These are phyloP conservation scores for Stigmatopora nigra DNA, from an alignment of 2,113 vertebrate genomes.

Conservation along the genomic window DNA sequence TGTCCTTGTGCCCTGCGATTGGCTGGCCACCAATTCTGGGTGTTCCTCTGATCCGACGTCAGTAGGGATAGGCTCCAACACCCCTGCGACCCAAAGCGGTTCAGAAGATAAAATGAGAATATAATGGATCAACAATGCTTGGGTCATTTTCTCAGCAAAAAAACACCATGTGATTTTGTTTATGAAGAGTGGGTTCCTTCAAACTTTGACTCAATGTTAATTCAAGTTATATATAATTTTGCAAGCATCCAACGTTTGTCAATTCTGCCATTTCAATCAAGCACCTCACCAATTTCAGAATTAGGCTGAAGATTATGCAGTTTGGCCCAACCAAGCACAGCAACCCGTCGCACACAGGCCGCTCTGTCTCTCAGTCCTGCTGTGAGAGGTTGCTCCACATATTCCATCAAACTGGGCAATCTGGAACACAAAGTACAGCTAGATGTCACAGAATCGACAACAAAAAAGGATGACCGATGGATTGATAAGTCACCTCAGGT, in stretches of 20 bases:
- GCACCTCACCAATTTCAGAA: conserved; percentile 76
- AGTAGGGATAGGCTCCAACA: no score
- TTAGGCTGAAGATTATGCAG: conserved; percentile 80
- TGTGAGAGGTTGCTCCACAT: conserved; percentile 84
- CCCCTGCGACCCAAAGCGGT: no score
- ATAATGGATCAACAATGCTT: no score
- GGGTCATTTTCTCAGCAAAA: no score
- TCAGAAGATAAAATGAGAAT: no score
- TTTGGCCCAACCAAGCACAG: conserved; percentile 91
- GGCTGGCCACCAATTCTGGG: no score
- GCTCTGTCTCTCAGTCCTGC: conserved; percentile 84
- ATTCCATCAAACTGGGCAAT: conserved; percentile 86
- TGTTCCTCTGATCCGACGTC: no score
- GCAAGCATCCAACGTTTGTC: neutral
- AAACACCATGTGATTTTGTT: no score
- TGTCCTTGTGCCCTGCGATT: no score
- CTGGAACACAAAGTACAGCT: conserved; percentile 49
- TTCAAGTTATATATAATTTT: neutral
- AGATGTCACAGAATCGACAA: neutral
- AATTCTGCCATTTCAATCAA: neutral
- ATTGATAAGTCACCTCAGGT: conserved; percentile 71
- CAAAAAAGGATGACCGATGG: neutral
- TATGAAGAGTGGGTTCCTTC: neutral
- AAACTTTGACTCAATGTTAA: neutral
- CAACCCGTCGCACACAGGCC: conserved; percentile 86